Evolutionary conservation across 1,140 invertebrate species (phyloP), one percentile per base, ranked within the genome.

Genomic region (Ceratoteleas bidentatus): DNA sequence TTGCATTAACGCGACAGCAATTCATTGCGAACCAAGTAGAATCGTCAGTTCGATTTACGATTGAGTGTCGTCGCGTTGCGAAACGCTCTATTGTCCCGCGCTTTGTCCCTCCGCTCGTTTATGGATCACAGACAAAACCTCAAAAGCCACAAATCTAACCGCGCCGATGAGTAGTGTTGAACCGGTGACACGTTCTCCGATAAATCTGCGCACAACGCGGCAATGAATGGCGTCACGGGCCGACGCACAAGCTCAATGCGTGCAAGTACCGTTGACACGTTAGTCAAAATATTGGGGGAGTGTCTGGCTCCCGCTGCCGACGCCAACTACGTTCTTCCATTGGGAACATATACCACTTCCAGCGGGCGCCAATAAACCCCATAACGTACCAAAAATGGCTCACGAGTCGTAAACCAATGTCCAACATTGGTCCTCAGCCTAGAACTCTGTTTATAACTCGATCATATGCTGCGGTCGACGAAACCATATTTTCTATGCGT

Each of bases 211-310:
- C 61, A 49, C 72, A 66, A 79, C 58, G 80, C 14, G 66, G 69
- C 68, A 85, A 75, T 83, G 81, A 85, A 85, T 85, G 68, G 81
- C 78, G 81, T 85, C 52, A 80, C 84, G 81, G 81, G 68, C 81
- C 78, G 75, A 68, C 69, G 84, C 82, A 81, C 84, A 85, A 69
- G 50, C 61, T 85, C 83, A 85, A 85, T 84, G 73, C 79, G 65
- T 40, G 64, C 65, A 54, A 79, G 60, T 73, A 79, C 76, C 78
- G 78, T 84, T 84, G 81, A 81, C 83, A 84, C 75, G 72, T 81
- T 84, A 84, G 85, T 85, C 85, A 85, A 81, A 85, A 85, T 85
- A 85, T 85, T 85, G 84, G 82, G 82, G 84, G 84, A 84, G 84
- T 85, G 70, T 60, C 53, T 75, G 43, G 66, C 62, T 74, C 33